These are phyloP conservation scores for Pogonus chalceus DNA, from an alignment of 1,140 invertebrate genomes.

Conservation along the genomic window DNA sequence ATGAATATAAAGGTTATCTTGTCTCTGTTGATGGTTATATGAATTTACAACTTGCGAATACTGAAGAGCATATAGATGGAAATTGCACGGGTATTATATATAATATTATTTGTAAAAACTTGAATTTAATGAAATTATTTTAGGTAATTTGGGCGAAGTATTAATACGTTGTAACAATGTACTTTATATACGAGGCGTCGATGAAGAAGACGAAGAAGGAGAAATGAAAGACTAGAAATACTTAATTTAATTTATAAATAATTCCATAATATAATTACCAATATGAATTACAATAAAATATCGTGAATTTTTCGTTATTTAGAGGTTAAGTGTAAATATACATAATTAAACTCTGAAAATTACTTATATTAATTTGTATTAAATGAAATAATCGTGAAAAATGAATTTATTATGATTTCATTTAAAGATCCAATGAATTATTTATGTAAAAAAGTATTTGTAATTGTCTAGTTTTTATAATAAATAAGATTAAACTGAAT, in stretches of 20 bases:
- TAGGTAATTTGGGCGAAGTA: constrained; percentile 90
- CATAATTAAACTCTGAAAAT: too few relatives aligned
- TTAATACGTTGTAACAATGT: constrained; percentile 98
- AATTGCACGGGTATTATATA: constrained; percentile 56
- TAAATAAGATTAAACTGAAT: too few relatives aligned
- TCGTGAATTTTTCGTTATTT: too few relatives aligned
- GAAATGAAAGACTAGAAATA: constrained; percentile 80
- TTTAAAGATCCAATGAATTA: too few relatives aligned
- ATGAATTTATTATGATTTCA: too few relatives aligned
- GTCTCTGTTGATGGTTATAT: constrained; percentile 98
- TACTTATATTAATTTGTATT: too few relatives aligned
- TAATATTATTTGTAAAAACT: constrained; percentile 4
- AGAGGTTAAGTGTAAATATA: too few relatives aligned
- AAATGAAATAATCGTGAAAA: too few relatives aligned
- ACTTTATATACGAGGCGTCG: constrained; percentile 88
- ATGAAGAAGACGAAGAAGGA: constrained; percentile 95
- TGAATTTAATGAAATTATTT: not conserved
- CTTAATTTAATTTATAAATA: constrained; percentile 16
- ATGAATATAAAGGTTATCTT: constrained; percentile 97
- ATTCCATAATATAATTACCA: too few relatives aligned
- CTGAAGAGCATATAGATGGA: constrained; percentile 96
- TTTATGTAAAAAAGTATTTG: too few relatives aligned
- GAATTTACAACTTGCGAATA: constrained; percentile 97
- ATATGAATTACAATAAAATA: too few relatives aligned
- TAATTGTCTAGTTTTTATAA: too few relatives aligned